These are phyloP conservation scores for Oncorhynchus mykiss DNA, from an alignment of 2,113 vertebrate genomes.

Conservation along the genomic window DNA sequence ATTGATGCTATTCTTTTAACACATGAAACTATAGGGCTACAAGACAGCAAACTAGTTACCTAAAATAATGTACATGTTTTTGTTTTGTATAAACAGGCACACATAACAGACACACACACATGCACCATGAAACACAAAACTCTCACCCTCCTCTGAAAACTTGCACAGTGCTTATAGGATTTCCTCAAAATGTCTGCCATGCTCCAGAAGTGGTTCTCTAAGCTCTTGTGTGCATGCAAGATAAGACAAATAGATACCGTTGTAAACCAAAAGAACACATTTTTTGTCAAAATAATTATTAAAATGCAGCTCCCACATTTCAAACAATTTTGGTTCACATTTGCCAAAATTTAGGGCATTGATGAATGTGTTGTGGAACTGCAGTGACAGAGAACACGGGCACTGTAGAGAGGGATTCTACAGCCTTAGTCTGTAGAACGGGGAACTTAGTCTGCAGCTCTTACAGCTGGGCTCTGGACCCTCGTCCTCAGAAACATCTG, in stretches of 20 bases:
- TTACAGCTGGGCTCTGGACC: conserved; percentile 72
- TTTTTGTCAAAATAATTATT: too few species aligned
- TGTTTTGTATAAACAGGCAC: background rate
- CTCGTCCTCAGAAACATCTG: conserved; percentile 61
- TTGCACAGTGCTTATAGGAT: conserved; percentile 78
- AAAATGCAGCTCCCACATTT: too few species aligned
- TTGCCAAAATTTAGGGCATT: too few species aligned
- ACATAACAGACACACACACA: background rate
- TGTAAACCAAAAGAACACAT: too few species aligned
- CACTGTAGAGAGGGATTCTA: conserved; percentile 7
- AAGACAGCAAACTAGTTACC: too few species aligned
- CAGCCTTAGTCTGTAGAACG: conserved; percentile 47
- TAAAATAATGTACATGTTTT: too few species aligned
- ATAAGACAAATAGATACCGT: background rate
- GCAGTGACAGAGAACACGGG: background rate
- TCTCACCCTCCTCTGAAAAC: conserved; percentile 72
- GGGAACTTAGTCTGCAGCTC: conserved; percentile 78
- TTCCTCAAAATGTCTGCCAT: conserved; percentile 84
- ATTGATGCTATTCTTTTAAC: too few species aligned
- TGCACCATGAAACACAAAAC: background rate
- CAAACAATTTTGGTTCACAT: too few species aligned
- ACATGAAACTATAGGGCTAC: too few species aligned
- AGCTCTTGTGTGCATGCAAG: conserved; percentile 69
- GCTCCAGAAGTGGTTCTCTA: conserved; percentile 80
- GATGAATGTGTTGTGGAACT: too few species aligned